A percentile compares a stretch with the other conserved stretches of the same genome.
These are phyloP conservation scores for Porites lobata DNA, from an alignment of 92 coral and sea anemone genomes.

Conservation along the genomic window DNA sequence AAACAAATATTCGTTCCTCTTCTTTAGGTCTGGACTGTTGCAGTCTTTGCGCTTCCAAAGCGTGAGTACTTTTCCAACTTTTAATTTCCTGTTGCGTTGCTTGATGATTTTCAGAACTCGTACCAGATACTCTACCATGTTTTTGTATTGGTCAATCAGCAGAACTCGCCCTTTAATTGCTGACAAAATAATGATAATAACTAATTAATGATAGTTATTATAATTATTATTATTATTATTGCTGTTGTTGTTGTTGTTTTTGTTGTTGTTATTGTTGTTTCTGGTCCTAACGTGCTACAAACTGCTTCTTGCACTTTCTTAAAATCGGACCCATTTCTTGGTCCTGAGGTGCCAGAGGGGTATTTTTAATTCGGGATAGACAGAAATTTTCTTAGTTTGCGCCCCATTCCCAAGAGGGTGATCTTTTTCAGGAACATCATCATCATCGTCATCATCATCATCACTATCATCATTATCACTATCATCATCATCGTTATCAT, in stretches of 20 bases:
- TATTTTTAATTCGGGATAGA: too few relatives aligned
- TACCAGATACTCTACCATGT: conserved; percentile 59
- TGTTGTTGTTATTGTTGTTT: too few relatives aligned
- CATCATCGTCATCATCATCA: background rate
- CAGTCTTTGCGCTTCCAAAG: conserved; percentile 77
- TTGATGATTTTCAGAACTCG: conserved; percentile 64
- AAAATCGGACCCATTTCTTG: too few relatives aligned
- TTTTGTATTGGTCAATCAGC: conserved; percentile 65
- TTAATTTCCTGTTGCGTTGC: conserved; percentile 60
- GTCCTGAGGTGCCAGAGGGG: background rate
- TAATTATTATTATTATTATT: too few relatives aligned
- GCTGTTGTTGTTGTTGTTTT: too few relatives aligned
- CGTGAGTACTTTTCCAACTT: conserved; percentile 15
- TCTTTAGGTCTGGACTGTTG: conserved; percentile 69
- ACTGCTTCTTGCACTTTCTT: too few relatives aligned
- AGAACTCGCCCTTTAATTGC: conserved; percentile 74
- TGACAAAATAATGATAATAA: background rate
- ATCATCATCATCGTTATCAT: background rate
- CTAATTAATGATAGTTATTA: too few relatives aligned
- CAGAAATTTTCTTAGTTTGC: too few relatives aligned
- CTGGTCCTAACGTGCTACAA: too few relatives aligned
- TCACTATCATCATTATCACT: background rate
- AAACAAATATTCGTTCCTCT: conserved; percentile 59
- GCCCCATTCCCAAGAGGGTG: too few relatives aligned
- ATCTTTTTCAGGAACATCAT: background rate